A percentile compares a stretch with the other conserved stretches of the same genome.
phyloP scores from a whole-genome alignment of 92 coral and sea anemone genomes.

The Actinernus sp. region DNA sequence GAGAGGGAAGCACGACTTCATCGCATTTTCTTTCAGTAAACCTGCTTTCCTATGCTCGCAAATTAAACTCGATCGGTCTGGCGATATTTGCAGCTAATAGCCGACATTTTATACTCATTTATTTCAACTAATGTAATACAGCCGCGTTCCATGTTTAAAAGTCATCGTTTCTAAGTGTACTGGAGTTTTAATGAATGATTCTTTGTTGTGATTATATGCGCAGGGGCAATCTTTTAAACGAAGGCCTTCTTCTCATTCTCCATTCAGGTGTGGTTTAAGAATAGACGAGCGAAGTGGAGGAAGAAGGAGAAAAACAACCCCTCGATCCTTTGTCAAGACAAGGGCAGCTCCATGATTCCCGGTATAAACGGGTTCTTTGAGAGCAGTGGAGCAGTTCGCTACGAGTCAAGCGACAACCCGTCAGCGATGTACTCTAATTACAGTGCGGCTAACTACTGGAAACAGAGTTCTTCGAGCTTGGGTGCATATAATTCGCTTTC shows the following conservation, averaged over 20 bases:
- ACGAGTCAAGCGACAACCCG: conserved; percentile 76
- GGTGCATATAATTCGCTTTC: conserved; percentile 69
- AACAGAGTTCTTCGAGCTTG: conserved; percentile 59
- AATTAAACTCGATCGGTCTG: no score
- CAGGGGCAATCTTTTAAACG: no score
- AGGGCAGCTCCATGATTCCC: conserved; percentile 71
- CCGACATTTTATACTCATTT: no score
- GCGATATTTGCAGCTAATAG: no score
- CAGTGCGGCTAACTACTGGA: conserved; percentile 88
- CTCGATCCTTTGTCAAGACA: conserved; percentile 83
- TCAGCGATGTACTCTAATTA: conserved; percentile 83
- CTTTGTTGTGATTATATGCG: conserved; percentile 14
- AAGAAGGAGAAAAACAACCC: conserved; percentile 95
- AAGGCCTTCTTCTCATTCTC: no score
- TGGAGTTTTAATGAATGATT: background rate
- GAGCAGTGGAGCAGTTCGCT: conserved; percentile 69
- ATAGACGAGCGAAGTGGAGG: conserved; percentile 98
- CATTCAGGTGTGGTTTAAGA: conserved; percentile 99
- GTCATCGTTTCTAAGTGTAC: no score
- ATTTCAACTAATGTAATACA: no score
- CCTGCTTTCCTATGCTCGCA: no score
- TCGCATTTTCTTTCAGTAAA: no score
- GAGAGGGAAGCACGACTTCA: no score
- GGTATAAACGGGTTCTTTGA: conserved; percentile 84
- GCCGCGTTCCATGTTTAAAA: no score